Evolutionary conservation across 2,888 invertebrate species (phyloP).

Genomic region (Stenoptilia bipunctidactyla): DNA sequence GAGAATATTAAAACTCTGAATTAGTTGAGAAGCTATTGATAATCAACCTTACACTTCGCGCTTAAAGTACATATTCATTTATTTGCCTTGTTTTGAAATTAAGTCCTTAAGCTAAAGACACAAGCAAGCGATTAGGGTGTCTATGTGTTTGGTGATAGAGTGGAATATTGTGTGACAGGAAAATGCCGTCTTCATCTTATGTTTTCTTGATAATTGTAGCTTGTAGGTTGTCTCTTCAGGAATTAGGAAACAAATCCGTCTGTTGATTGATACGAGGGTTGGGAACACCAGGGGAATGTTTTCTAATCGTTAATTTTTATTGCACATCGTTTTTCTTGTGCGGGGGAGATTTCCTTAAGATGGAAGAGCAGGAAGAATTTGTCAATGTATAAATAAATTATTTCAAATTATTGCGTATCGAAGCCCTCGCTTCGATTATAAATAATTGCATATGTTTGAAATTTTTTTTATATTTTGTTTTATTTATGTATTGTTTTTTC

Average conservation of each 20-base stretch:
- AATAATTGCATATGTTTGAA: no score
- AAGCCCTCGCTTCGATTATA: no score
- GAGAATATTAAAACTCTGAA: slow-evolving; percentile 60
- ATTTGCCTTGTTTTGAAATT: slow-evolving; percentile 22
- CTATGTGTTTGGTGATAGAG: slow-evolving; percentile 25
- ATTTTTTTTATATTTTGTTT: no score
- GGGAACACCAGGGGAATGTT: slow-evolving; percentile 25
- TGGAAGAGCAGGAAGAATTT: background rate
- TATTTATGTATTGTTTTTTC: no score
- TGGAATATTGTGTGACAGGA: slow-evolving; percentile 19
- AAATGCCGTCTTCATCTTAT: slow-evolving; percentile 17
- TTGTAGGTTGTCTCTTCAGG: slow-evolving; percentile 62
- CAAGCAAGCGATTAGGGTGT: slow-evolving; percentile 20
- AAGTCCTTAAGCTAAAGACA: slow-evolving; percentile 26
- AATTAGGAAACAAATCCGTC: slow-evolving; percentile 65
- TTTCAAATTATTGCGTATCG: no score
- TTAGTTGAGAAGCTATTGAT: slow-evolving; percentile 29
- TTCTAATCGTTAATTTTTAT: slow-evolving; percentile 46
- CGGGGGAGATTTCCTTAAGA: slow-evolving; percentile 1
- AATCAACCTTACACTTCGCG: slow-evolving; percentile 23
- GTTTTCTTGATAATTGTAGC: slow-evolving; percentile 61
- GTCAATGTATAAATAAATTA: no score
- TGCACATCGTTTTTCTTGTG: slow-evolving; percentile 30
- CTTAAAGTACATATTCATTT: slow-evolving; percentile 25
- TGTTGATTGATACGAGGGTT: slow-evolving; percentile 54